phyloP scores from a whole-genome alignment of 2,797 vertebrate species.

The Cryptoblepharus egeriae region DNA sequence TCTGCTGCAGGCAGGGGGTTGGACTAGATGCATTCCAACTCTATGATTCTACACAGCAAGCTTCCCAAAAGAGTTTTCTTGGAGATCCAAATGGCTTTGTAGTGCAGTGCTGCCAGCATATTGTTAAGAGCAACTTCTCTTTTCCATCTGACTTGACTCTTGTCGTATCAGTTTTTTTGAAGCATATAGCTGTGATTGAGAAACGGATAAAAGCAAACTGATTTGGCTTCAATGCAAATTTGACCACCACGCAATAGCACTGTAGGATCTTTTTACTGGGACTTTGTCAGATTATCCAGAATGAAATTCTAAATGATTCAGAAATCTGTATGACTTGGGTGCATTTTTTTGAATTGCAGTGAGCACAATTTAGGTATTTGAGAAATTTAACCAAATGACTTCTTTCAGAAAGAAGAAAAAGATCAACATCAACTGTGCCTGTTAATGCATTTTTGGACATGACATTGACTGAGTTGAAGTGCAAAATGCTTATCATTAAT shows the following conservation, averaged over 20 bases:
- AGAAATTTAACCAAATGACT: not conserved
- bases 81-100: not conserved
- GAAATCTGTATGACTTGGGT: not conserved
- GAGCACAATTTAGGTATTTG: not conserved
- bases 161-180: not conserved
- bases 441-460: not conserved
- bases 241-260: not conserved
- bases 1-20: too few species aligned
- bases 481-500: constrained; percentile 35
- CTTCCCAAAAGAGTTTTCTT: not conserved
- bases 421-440: not conserved
- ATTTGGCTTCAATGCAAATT: not conserved
- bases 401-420: not conserved
- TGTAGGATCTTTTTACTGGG: not conserved
- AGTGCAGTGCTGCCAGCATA: not conserved
- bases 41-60: too few species aligned
- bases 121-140: constrained; percentile 3
- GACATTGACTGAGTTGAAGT: constrained; percentile 32
- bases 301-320: not conserved
- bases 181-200: not conserved
- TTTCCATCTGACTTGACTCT: not conserved
- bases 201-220: not conserved
- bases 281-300: not conserved
- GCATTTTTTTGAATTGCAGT: not conserved
- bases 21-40: too few species aligned